Evolutionary conservation across 2,888 invertebrate species (phyloP).

Genomic region (Panzeria rudis): DNA sequence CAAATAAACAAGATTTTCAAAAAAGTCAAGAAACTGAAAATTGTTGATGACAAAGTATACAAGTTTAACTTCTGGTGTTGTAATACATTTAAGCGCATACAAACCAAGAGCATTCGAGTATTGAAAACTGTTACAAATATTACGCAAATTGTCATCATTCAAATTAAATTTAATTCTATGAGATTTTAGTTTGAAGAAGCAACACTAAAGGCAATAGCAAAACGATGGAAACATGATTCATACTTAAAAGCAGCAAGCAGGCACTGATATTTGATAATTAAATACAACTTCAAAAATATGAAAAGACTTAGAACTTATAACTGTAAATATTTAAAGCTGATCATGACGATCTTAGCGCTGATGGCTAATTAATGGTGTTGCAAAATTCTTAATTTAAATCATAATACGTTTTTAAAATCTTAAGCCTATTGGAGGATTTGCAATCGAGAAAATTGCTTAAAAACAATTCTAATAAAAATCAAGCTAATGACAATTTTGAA

Average conservation of each 20-base stretch:
- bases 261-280: background rate
- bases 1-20: constrained; percentile 54
- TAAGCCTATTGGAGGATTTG: constrained; percentile 57
- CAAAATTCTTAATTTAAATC: constrained; percentile 47
- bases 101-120: background rate
- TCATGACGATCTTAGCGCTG: constrained; percentile 30
- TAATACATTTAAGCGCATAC: constrained; percentile 40
- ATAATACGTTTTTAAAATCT: constrained; percentile 35
- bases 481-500: constrained; percentile 17
- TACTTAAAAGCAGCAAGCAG: background rate
- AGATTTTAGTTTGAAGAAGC: constrained; percentile 27
- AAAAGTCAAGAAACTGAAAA: constrained; percentile 33
- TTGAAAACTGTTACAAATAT: constrained; percentile 49
- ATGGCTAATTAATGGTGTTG: constrained; percentile 63
- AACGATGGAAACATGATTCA: constrained; percentile 25
- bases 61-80: constrained; percentile 67
- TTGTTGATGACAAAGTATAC: constrained; percentile 51
- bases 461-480: constrained; percentile 44
- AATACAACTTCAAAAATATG: background rate
- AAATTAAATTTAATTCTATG: constrained; percentile 56
- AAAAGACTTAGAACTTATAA: constrained; percentile 37
- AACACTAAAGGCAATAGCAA: background rate
- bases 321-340: constrained; percentile 44
- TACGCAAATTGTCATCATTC: constrained; percentile 57
- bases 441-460: constrained; percentile 17